Evolutionary conservation across 2,797 vertebrate genomes (phyloP).

Genomic region (Chromis chromis): DNA sequence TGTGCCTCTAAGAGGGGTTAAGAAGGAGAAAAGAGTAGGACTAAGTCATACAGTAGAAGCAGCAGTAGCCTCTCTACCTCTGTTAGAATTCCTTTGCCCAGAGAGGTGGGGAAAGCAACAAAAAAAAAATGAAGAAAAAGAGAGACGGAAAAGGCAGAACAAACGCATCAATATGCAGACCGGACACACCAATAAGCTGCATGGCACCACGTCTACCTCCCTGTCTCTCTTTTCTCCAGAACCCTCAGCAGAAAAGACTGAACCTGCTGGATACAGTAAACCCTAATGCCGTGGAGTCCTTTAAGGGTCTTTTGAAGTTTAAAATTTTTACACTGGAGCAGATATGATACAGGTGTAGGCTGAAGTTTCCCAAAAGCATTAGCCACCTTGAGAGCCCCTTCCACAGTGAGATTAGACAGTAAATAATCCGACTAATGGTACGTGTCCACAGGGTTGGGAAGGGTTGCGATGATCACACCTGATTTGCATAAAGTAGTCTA

Average conservation of each 20-base stretch:
- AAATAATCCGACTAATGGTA: too few species aligned
- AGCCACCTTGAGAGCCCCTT: slow-evolving; percentile 15
- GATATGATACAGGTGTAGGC: slow-evolving; percentile 51
- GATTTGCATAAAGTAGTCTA: too few species aligned
- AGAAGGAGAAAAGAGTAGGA: slow-evolving; percentile 48
- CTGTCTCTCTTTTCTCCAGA: slow-evolving; percentile 59
- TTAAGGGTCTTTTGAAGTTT: slow-evolving; percentile 66
- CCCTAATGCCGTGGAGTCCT: slow-evolving; percentile 56
- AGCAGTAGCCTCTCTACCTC: slow-evolving; percentile 70
- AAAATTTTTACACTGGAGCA: slow-evolving; percentile 76
- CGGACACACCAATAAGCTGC: slow-evolving; percentile 50
- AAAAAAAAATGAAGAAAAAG: slow-evolving; percentile 25
- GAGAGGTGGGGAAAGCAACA: slow-evolving; percentile 45
- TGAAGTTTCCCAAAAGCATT: slow-evolving; percentile 60
- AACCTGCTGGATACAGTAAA: slow-evolving; percentile 52
- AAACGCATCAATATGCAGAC: slow-evolving; percentile 50
- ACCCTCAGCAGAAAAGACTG: slow-evolving; percentile 56
- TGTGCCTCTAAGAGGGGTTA: slow-evolving; percentile 26
- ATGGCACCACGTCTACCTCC: slow-evolving; percentile 65
- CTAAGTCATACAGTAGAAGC: slow-evolving; percentile 38
- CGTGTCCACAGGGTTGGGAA: too few species aligned
- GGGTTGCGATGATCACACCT: too few species aligned
- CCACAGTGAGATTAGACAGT: not conserved
- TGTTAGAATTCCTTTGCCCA: slow-evolving; percentile 37
- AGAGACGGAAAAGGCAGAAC: slow-evolving; percentile 45